Evolutionary conservation across 2,113 vertebrate species (phyloP).

Genomic region (Phalacrocorax carbo): DNA sequence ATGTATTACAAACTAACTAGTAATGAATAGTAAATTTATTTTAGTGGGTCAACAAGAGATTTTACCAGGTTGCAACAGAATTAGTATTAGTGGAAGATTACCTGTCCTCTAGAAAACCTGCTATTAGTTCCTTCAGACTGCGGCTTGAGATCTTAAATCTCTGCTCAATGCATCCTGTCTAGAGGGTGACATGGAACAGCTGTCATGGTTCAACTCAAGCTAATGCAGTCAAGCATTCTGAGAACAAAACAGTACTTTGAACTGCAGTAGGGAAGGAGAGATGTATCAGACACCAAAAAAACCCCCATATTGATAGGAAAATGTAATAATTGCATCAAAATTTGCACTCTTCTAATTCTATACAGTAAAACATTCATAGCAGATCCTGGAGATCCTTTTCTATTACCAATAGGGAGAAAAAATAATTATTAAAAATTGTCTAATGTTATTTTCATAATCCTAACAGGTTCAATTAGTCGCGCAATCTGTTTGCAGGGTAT

Average conservation of each 20-base stretch:
- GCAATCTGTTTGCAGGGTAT: not conserved
- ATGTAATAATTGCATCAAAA: not conserved
- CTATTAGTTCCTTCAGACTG: conserved; percentile 11
- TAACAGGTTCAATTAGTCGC: not conserved
- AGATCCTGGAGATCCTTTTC: not conserved
- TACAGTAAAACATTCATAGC: not conserved
- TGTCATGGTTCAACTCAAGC: not conserved
- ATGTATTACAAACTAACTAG: not conserved
- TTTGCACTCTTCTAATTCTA: not conserved
- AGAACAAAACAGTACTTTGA: not conserved
- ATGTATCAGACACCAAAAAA: not conserved
- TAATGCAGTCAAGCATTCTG: not conserved
- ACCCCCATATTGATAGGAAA: not conserved
- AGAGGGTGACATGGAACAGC: conserved; percentile 40
- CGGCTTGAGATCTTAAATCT: not conserved
- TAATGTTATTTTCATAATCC: not conserved
- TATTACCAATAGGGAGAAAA: not conserved
- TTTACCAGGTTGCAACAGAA: not conserved
- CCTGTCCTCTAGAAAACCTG: conserved; percentile 26
- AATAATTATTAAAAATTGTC: not conserved
- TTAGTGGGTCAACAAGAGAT: not conserved
- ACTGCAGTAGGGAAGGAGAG: not conserved
- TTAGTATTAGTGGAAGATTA: conserved; percentile 29
- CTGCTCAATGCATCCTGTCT: not conserved
- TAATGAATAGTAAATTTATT: not conserved